These are phyloP conservation scores for Muscina levida DNA, from an alignment of 2,888 invertebrate genomes.

Conservation along the genomic window DNA sequence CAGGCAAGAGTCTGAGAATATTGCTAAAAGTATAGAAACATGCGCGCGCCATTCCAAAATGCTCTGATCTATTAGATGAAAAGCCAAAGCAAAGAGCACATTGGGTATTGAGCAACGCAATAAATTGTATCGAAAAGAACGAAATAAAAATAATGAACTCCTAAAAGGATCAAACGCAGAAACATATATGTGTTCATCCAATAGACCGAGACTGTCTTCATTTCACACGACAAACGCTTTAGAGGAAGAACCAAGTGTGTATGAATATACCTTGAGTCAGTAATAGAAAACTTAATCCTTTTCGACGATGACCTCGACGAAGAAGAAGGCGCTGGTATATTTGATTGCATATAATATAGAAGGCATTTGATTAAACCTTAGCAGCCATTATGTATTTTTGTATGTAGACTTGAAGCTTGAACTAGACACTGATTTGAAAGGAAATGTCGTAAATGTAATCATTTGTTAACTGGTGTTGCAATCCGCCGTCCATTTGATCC, in stretches of 20 bases:
- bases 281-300: background rate
- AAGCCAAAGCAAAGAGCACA: background rate
- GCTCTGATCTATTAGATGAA: slow-evolving; percentile 11
- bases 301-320: background rate
- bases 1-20: background rate
- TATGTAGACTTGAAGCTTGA: slow-evolving; percentile 14
- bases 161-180: slow-evolving; percentile 1
- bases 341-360: slow-evolving; percentile 7
- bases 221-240: background rate
- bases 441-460: slow-evolving; percentile 18
- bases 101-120: slow-evolving; percentile 16
- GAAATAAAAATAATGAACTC: background rate
- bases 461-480: slow-evolving; percentile 22
- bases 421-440: slow-evolving; percentile 14
- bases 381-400: slow-evolving; percentile 29
- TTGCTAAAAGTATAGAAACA: background rate
- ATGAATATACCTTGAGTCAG: background rate
- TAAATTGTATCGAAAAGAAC: background rate
- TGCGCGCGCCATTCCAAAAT: background rate
- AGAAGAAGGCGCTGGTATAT: slow-evolving; percentile 9
- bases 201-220: too few relatives aligned
- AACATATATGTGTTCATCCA: slow-evolving; percentile 4
- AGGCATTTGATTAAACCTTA: slow-evolving; percentile 25
- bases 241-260: background rate
- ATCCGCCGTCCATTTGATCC: background rate